phyloP scores from a whole-genome alignment of 2,888 invertebrate species.

The Agrenia bidenticulata region DNA sequence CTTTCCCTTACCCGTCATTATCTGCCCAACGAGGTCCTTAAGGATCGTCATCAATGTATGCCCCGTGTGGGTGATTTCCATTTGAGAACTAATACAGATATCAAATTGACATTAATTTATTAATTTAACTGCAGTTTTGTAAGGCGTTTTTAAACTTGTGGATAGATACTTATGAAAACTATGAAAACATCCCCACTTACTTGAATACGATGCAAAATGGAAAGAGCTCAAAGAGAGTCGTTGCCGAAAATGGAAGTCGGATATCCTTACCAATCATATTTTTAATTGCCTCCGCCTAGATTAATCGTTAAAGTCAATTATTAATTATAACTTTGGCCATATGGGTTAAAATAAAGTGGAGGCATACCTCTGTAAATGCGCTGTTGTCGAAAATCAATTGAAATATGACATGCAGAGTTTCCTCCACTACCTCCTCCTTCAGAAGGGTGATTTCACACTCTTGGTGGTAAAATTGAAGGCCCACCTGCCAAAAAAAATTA shows the following conservation, averaged over 20 bases:
- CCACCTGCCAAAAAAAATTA: constrained; percentile 64
- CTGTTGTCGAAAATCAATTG: constrained; percentile 91
- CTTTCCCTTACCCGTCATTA: constrained; percentile 4
- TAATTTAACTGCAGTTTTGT: neutral
- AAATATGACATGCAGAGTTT: constrained; percentile 90
- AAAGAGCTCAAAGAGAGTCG: constrained; percentile 92
- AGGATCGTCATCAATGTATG: constrained; percentile 86
- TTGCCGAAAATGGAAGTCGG: constrained; percentile 81
- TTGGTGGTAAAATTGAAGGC: constrained; percentile 89
- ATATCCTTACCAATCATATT: constrained; percentile 76
- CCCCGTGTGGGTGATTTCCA: constrained; percentile 84
- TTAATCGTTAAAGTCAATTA: neutral
- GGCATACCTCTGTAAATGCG: constrained; percentile 71
- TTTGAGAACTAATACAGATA: constrained; percentile 69
- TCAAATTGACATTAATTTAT: neutral
- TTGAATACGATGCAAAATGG: constrained; percentile 97
- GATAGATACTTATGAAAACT: neutral
- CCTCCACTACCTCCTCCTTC: constrained; percentile 79
- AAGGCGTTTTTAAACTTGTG: no score
- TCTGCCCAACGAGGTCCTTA: constrained; percentile 78
- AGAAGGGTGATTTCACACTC: constrained; percentile 88
- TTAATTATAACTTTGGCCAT: neutral
- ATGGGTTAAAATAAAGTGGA: neutral
- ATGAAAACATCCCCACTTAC: constrained; percentile 60
- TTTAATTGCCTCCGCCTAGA: neutral